Percentiles rank a stretch among this genome's conserved stretches.
These are phyloP conservation scores for Bembecia ichneumoniformis DNA, from an alignment of 2,888 invertebrate species.

Conservation along the genomic window DNA sequence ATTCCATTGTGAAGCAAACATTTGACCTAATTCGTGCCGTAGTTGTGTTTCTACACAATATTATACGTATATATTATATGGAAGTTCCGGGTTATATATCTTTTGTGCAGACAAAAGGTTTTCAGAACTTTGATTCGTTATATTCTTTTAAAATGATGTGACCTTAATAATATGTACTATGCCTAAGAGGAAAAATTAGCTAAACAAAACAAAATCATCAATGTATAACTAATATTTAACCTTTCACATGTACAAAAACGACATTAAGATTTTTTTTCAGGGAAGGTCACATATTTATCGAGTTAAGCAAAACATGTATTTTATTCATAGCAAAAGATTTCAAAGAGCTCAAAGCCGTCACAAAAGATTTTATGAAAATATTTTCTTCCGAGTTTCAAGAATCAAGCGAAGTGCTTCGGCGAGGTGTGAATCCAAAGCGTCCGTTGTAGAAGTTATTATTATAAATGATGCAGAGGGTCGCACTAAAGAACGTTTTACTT, in stretches of 20 bases:
- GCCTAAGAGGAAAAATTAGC: too few species aligned
- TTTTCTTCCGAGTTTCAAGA: constrained; percentile 28
- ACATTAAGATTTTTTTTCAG: not conserved
- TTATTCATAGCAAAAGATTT: constrained; percentile 14
- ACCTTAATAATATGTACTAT: too few species aligned
- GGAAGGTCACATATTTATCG: not conserved
- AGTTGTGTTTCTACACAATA: too few species aligned
- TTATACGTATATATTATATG: too few species aligned
- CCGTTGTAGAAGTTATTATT: constrained; percentile 45
- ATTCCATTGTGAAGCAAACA: too few species aligned
- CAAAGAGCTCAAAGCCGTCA: constrained; percentile 21
- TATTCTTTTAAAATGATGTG: too few species aligned
- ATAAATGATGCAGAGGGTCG: constrained; percentile 50
- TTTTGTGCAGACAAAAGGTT: too few species aligned
- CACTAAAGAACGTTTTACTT: constrained; percentile 24
- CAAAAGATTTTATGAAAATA: constrained; percentile 33
- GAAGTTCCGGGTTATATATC: too few species aligned
- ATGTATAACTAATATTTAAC: not conserved
- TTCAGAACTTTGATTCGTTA: too few species aligned
- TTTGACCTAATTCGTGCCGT: too few species aligned
- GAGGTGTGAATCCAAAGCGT: constrained; percentile 46
- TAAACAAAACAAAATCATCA: too few species aligned
- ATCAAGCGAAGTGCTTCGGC: constrained; percentile 32
- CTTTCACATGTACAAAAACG: not conserved
- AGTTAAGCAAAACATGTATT: not conserved